A percentile compares a stretch with the other conserved stretches of the same genome.
Evolutionary conservation across 2,113 vertebrate species (phyloP).

Genomic region (Chlorodrepanis virens): DNA sequence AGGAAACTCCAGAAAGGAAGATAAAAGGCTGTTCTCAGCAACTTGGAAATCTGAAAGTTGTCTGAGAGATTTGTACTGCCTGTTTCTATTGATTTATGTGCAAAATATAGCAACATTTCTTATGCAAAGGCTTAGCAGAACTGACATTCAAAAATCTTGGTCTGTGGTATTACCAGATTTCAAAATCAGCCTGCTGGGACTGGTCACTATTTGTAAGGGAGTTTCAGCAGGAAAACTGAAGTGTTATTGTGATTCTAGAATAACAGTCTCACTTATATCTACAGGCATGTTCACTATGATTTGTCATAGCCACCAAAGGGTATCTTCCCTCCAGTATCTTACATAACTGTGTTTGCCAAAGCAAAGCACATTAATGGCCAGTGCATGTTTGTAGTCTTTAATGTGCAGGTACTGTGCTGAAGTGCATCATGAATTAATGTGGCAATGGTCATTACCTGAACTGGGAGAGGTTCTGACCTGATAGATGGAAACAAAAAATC

Average conservation of each 20-base stretch:
- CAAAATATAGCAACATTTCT: neutral
- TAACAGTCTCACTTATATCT: neutral
- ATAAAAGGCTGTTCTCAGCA: slow-evolving; percentile 10
- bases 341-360: neutral
- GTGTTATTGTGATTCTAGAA: neutral
- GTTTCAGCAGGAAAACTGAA: neutral
- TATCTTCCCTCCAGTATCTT: neutral
- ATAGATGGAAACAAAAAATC: neutral
- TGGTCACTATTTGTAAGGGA: neutral
- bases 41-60: neutral
- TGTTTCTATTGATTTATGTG: slow-evolving; percentile 1
- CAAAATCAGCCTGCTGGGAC: neutral
- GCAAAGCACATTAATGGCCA: neutral
- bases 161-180: neutral
- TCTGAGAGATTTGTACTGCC: neutral
- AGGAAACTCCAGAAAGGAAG: neutral
- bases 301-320: accelerated
- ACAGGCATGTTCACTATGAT: neutral
- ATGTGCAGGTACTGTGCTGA: neutral
- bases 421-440: neutral
- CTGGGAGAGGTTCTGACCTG: neutral
- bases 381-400: neutral
- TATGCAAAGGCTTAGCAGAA: neutral
- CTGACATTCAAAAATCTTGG: neutral
- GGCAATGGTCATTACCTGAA: neutral